A percentile compares a stretch with the other conserved stretches of the same genome.
Conservation (phyloP, 1,140 invertebrate species). For the Aphelenchoides avenae region DNA sequence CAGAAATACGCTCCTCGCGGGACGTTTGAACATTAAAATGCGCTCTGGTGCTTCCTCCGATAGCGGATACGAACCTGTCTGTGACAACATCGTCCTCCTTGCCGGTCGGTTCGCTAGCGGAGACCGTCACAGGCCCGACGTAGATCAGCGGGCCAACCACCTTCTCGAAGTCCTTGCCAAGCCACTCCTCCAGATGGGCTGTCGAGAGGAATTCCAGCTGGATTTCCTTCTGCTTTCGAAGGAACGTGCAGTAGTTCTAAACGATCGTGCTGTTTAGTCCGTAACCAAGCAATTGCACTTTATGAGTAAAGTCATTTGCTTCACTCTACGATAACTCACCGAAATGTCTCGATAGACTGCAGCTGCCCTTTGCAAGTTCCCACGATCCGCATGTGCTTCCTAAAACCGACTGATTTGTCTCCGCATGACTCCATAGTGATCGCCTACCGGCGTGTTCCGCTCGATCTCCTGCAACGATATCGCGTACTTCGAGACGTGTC, state of each 20-base stretch:
- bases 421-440: constrained; percentile 15
- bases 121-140: constrained; percentile 73
- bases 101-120: constrained; percentile 55
- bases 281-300: not conserved
- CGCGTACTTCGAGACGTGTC: constrained; percentile 87
- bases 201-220: constrained; percentile 88
- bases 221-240: constrained; percentile 87
- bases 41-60: not conserved
- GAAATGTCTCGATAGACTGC: constrained; percentile 78
- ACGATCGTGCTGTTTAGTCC: not conserved
- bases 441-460: constrained; percentile 67
- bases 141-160: constrained; percentile 63
- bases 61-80: not conserved
- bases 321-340: not conserved
- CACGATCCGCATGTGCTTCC: constrained; percentile 87
- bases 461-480: constrained; percentile 81
- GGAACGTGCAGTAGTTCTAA: constrained; percentile 75
- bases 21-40: no score
- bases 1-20: no score
- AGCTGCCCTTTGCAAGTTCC: constrained; percentile 87
- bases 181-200: constrained; percentile 70
- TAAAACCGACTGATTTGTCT: constrained; percentile 48
- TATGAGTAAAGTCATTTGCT: not conserved
- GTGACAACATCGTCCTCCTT: constrained; percentile 67
- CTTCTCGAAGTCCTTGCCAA: constrained; percentile 60